Evolutionary conservation across 2,888 invertebrate genomes (phyloP).

Genomic region (Amblyjoppa proteus): DNA sequence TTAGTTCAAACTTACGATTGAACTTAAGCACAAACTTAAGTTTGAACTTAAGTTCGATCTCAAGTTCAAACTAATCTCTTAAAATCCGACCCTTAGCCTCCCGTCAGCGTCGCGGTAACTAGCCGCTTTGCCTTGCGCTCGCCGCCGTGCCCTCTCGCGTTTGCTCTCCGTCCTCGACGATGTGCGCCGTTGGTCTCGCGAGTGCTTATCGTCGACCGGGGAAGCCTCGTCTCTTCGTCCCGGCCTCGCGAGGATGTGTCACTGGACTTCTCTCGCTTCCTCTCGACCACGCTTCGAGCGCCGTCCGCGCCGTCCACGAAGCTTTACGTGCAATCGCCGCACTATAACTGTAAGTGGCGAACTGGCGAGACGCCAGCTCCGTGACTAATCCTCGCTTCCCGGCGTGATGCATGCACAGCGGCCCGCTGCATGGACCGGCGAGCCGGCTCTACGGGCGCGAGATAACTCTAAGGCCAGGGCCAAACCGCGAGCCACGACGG

Average conservation of each 20-base stretch:
- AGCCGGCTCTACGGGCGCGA: conserved; percentile 16
- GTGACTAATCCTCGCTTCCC: conserved; percentile 79
- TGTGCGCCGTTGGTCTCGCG: neutral
- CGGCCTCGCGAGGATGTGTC: conserved; percentile 43
- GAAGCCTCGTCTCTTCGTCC: conserved; percentile 30
- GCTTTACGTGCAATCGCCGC: neutral
- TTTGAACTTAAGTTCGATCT: too few species aligned
- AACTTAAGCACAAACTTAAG: too few species aligned
- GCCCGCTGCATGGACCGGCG: conserved; percentile 19
- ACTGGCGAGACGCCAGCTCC: conserved; percentile 77
- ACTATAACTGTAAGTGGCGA: conserved; percentile 60
- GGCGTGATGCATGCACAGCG: conserved; percentile 42
- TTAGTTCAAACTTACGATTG: too few species aligned
- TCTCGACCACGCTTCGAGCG: neutral
- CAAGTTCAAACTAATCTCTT: too few species aligned
- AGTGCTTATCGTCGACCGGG: neutral
- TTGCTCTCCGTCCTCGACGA: neutral
- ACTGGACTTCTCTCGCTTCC: conserved; percentile 21
- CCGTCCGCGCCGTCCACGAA: neutral
- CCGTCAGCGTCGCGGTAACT: conserved; percentile 34
- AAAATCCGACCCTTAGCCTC: too few species aligned
- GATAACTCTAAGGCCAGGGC: conserved; percentile 58
- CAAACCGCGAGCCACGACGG: neutral
- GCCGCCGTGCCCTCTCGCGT: conserved; percentile 4
- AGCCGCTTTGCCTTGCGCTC: conserved; percentile 16